Base-by-base conservation (phyloP, 2,113 vertebrate species). In the Archilochus colubris region DNA sequence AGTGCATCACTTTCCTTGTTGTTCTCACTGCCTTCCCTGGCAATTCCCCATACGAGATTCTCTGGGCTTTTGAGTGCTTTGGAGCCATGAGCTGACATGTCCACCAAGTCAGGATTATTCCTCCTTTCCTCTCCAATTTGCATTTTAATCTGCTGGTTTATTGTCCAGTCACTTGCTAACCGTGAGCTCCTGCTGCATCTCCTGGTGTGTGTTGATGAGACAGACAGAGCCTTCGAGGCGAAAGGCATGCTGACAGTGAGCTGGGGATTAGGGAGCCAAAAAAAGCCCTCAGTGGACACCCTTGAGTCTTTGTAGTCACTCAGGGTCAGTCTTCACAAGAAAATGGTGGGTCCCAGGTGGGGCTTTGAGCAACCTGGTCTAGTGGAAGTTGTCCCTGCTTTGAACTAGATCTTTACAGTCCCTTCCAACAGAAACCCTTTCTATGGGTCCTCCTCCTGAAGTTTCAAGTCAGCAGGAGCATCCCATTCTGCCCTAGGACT, bases 101-200 rank as follows among this genome's bases (percentile, higher is more conserved):
- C 61, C 40, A 91, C 38, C 78, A 63, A 72, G 57, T 38, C 75
- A 91, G 86, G 88, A 89, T 95, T 91, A 89, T 82, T 72, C 20
- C 67, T 10, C 1, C 1, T 18, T 91, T 88, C 50, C 53, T 89
- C 62, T 82, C 33, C 57, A 51, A 87, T 96, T 88, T 95, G 82
- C 75, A 93, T 88, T 94, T 93, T 91, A 88, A 88, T 79, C 91
- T 88, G 92, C 78, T 89, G 44, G 43, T 93, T 78, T 93, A 79
- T 55, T 4, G 0, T 87, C 74, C 82, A 88, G 66, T 58, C 53
- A 51, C 58, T 89, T 6, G 7, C 79, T 90, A 82, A 80, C 17
- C 5, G 0, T 68, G 66, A 95, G 85, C 61, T 82, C 46, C 67
- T 51, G 38, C 81, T 1, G 3, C 55, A 81, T 84, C 88, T 91